These are phyloP conservation scores for Nowickia ferox DNA, from an alignment of 2,888 invertebrate species.

Conservation along the genomic window DNA sequence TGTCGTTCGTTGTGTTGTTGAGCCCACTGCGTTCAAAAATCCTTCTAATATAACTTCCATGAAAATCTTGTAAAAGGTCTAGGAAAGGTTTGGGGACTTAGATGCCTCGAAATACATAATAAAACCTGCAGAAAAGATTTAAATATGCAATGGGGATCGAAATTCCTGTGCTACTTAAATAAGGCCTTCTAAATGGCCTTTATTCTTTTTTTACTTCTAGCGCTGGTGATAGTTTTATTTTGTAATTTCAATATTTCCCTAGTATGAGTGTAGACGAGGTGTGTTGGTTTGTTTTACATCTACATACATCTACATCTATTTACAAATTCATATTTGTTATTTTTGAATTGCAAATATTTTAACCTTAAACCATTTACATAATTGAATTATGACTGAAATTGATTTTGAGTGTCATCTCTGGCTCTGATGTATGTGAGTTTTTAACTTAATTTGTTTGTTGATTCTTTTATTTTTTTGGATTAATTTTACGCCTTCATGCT, in stretches of 20 bases:
- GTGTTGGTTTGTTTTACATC: slow-evolving; percentile 15
- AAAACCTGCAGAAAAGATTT: no score
- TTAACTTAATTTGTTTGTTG: background rate
- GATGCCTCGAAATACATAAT: no score
- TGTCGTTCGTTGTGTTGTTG: no score
- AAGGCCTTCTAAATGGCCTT: background rate
- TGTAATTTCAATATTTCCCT: slow-evolving; percentile 42
- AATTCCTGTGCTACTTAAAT: background rate
- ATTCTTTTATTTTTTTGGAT: slow-evolving; percentile 32
- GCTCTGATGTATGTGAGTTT: background rate
- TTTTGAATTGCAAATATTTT: slow-evolving; percentile 69
- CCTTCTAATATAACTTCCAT: no score
- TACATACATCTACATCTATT: slow-evolving; percentile 31
- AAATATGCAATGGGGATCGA: no score
- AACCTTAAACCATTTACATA: slow-evolving; percentile 72
- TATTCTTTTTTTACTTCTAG: background rate
- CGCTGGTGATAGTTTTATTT: slow-evolving; percentile 10
- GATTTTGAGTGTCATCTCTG: slow-evolving; percentile 62
- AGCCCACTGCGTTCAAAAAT: no score
- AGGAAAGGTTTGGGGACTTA: no score
- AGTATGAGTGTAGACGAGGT: background rate
- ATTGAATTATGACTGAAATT: slow-evolving; percentile 72
- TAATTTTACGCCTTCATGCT: background rate
- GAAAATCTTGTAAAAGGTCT: no score
- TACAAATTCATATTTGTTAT: slow-evolving; percentile 15